Percentiles rank a stretch among this genome's conserved stretches.
phyloP scores from a whole-genome alignment of 2,888 invertebrate species.

The Pandemis cinnamomeana region DNA sequence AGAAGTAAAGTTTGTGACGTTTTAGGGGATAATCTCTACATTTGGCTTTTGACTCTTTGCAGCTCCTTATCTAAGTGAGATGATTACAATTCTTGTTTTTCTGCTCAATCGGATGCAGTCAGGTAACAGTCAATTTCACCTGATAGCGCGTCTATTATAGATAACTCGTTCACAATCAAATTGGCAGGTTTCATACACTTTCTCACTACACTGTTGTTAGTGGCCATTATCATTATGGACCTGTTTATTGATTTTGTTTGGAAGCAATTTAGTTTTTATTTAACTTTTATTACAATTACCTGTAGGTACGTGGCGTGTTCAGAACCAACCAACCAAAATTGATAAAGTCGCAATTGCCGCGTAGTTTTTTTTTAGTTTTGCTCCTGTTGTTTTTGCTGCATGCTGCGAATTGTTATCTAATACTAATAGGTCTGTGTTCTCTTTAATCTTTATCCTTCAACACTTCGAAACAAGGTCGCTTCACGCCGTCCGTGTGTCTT shows the following conservation, averaged over 20 bases:
- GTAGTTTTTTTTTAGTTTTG: too few relatives aligned
- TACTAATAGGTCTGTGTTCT: too few relatives aligned
- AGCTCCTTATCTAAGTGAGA: neutral
- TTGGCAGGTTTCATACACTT: constrained; percentile 22
- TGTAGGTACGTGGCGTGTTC: neutral
- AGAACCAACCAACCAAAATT: neutral
- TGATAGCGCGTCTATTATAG: constrained; percentile 12
- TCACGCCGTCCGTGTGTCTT: too few relatives aligned
- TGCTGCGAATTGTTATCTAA: too few relatives aligned
- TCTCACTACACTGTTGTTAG: constrained; percentile 29
- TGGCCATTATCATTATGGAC: constrained; percentile 4
- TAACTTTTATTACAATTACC: constrained; percentile 12
- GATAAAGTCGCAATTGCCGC: neutral
- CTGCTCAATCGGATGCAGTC: constrained; percentile 25
- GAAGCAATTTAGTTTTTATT: constrained; percentile 16
- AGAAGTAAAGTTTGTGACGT: too few relatives aligned
- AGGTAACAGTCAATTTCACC: constrained; percentile 23
- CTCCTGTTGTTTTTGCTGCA: too few relatives aligned
- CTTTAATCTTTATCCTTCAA: too few relatives aligned
- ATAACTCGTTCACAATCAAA: constrained; percentile 26
- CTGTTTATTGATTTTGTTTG: constrained; percentile 31
- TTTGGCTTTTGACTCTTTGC: neutral
- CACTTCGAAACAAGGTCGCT: too few relatives aligned
- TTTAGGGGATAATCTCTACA: neutral
- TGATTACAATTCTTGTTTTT: constrained; percentile 26